Base-by-base conservation (phyloP, 2,797 vertebrate genomes). In the Poecilia gillii region DNA sequence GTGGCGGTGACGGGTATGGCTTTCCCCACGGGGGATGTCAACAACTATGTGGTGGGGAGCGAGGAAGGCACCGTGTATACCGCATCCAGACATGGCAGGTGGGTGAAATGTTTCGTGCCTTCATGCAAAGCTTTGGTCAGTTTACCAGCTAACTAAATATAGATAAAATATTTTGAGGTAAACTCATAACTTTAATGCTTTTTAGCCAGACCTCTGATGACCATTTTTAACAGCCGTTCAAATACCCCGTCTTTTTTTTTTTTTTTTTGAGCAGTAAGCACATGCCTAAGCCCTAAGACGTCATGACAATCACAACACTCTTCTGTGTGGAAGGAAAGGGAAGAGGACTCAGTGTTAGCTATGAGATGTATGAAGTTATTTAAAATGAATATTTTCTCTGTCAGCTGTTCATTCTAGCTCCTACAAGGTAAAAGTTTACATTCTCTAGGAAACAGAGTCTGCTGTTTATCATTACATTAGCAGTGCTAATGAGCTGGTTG, bases 21-120 rank as follows among this genome's bases (percentile, higher is more conserved):
- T 62, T 99, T 99, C 91, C 99, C 99, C 64, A 97, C 96, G 0
- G 99, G 98, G 93, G 99, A 99, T 9, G 99, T 99, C 85, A 99
- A 99, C 94, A 99, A 99, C 94, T 99, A 98, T 73, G 97, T 99
- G 57, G 98, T 99, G 53, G 99, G 99, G 82, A 99, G 99, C 11
- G 98, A 99, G 91, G 99, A 99, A 89, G 99, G 98, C 33, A 98
- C 96, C 0, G 97, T 99, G 91, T 99, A 99, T 93, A 98, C 97
- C 0, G 98, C 99, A n/a, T 99, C 98, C 91, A 97, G 99, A 85
- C 99, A 99, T 47, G 99, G 98, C 96, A 99, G 99, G 99, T 99
- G 88, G 90, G 92, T 88, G 45, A 13, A 47, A 46, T 73, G 28
- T 5, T 64, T 78, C 41, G 43, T 8, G 12, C 14, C n/a, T 55